Percentiles rank a stretch among this genome's conserved stretches.
phyloP scores from a whole-genome alignment of 2,888 invertebrate genomes.

The Diadegma fenestrale region DNA sequence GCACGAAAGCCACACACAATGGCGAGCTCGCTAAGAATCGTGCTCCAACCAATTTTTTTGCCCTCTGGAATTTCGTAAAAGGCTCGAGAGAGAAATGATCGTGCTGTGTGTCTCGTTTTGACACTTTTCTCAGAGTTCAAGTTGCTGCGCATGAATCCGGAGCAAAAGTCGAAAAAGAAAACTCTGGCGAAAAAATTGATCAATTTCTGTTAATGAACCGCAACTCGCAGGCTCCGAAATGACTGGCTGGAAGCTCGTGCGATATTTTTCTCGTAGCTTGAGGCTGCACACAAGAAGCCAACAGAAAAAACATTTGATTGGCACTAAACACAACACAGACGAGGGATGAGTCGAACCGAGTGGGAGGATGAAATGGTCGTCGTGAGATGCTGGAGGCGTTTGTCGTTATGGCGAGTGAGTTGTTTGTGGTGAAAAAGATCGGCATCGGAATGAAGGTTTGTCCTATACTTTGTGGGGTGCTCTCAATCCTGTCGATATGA shows the following conservation, averaged over 20 bases:
- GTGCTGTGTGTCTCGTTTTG: not conserved
- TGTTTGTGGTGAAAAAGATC: conserved; percentile 23
- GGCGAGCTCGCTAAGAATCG: conserved; percentile 4
- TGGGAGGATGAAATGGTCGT: not conserved
- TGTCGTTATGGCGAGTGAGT: not conserved
- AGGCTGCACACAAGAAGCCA: not conserved
- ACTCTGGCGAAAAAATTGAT: not conserved
- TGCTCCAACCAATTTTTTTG: not conserved
- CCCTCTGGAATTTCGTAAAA: not conserved
- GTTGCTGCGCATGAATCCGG: not conserved
- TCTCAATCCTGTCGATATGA: conserved; percentile 5
- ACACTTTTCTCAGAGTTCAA: not conserved
- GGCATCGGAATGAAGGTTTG: not conserved
- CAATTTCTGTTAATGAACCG: not conserved
- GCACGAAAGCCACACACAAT: not conserved
- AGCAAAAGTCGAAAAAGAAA: not conserved
- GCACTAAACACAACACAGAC: not conserved
- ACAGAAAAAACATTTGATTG: not conserved
- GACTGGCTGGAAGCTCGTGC: not conserved
- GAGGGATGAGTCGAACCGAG: not conserved
- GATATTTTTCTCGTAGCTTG: not conserved
- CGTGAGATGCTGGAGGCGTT: not conserved
- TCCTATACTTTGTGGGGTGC: not conserved
- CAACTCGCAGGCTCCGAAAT: not conserved
- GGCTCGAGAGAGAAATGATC: no score